Conservation (phyloP, 2,888 invertebrate genomes). For the Parochlus steinenii region DNA sequence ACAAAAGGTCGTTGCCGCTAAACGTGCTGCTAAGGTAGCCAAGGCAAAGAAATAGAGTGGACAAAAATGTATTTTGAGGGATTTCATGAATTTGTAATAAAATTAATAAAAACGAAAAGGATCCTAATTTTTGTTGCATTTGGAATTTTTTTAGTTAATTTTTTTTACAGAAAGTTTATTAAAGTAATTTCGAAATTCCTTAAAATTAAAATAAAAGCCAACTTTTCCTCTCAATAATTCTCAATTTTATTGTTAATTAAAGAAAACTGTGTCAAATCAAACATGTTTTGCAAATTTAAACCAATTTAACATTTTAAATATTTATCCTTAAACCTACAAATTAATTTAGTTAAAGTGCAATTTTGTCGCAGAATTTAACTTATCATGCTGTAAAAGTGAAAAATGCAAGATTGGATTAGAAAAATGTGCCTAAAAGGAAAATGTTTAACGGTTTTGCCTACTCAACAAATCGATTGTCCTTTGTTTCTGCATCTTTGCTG, state of each 20-base stretch:
- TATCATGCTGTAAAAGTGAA: slow-evolving; percentile 3
- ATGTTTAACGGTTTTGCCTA: slow-evolving; percentile 1
- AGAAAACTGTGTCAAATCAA: no score
- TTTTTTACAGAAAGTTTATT: not conserved
- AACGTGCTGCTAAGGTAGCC: slow-evolving; percentile 24
- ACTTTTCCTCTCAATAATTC: no score
- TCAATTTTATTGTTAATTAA: not conserved
- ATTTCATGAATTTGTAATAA: slow-evolving; percentile 3
- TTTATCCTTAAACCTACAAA: not conserved
- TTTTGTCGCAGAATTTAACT: no score
- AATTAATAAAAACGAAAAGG: not conserved
- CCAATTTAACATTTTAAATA: not conserved
- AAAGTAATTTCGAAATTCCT: not conserved
- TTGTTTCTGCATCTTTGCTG: no score
- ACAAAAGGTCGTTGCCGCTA: slow-evolving; percentile 12
- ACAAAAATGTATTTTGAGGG: not conserved
- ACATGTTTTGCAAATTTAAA: not conserved
- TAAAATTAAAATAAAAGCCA: no score
- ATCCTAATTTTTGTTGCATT: not conserved
- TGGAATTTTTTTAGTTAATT: slow-evolving; percentile 1
- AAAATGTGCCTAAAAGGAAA: not conserved
- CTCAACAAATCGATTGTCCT: slow-evolving; percentile 4
- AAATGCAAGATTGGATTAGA: not conserved
- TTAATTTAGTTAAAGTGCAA: no score
- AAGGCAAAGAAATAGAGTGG: slow-evolving; percentile 16